phyloP scores from a whole-genome alignment of 2,113 vertebrate genomes.

The Petaurus breviceps region DNA sequence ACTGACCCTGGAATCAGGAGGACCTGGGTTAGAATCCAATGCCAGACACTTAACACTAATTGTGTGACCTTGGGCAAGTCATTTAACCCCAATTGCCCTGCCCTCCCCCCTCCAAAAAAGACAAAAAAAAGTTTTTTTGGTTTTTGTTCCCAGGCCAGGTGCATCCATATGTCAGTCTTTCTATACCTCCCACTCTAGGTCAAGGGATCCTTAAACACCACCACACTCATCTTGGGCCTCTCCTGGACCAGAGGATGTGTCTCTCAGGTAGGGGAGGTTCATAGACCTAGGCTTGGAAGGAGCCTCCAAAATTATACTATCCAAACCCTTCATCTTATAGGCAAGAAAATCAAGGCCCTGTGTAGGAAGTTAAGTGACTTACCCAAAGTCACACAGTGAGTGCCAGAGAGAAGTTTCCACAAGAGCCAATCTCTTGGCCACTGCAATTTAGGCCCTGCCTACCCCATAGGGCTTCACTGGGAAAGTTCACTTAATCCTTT shows the following conservation, averaged over 20 bases:
- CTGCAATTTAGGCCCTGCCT: background rate
- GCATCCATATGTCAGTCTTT: background rate
- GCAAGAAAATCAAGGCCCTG: background rate
- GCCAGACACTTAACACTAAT: no score
- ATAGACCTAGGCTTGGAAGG: background rate
- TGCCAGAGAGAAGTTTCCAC: background rate
- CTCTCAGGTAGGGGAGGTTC: background rate
- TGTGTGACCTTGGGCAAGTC: no score
- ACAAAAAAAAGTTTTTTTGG: background rate
- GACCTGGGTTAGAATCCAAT: no score
- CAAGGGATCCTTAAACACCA: background rate
- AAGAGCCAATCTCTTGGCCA: background rate
- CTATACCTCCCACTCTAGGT: background rate
- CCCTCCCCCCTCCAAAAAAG: no score
- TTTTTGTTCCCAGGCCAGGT: constrained; percentile 64
- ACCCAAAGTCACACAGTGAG: background rate
- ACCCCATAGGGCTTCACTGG: background rate
- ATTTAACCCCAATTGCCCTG: no score
- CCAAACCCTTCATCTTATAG: background rate
- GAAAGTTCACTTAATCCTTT: background rate
- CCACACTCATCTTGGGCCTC: background rate
- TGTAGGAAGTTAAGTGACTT: background rate
- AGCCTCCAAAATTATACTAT: background rate
- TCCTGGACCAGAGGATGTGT: background rate
- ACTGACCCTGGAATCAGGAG: no score